Evolutionary conservation across 1,140 invertebrate genomes (phyloP), one percentile per base, ranked within the genome.

Genomic region (Lepeophtheirus salmonis): DNA sequence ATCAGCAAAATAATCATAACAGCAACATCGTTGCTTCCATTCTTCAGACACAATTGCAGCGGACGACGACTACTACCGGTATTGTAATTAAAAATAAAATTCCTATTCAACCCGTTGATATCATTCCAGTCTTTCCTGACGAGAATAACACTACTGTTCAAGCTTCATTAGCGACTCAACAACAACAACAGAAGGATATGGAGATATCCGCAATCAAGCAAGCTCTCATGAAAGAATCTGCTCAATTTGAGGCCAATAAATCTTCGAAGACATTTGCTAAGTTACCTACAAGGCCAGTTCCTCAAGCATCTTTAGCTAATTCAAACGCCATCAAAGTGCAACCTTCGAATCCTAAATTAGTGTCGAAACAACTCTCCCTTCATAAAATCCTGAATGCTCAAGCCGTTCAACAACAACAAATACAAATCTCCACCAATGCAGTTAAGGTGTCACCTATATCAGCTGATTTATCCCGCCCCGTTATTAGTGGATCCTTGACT

Each of bases 121-220:
- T 41, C 30, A 10, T 41, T 41, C 30, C 30, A 41, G 30, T 41
- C 6, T 41, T 41, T 41, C 30, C 30, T n/a, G 6, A 10, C 30
- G 30, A 41, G n/a, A n/a, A 41, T 41, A 41, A 41, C 30, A 41
- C 6, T 41, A n/a, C 30, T n/a, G 30, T 41, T n/a, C 30, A 6
- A 10, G n/a, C 30, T n/a, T 41, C 30, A 10, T n/a, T 41, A n/a
- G 30, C 30, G n/a, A 41, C 6, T n/a, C 30, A 41, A n/a, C n/a
- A n/a, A n/a, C n/a, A n/a, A n/a, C 30, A 41, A n/a, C 30, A 26
- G 21, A 21, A 57, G 26, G 55, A 57, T 17, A 13, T 26, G 16
- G 55, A 21, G n/a, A 57, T 57, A 25, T 57, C 55, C 26, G 55
- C 55, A 14, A 57, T 57, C 17, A 57, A 24, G 55, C 55, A 57